Percentiles rank a stretch among this genome's conserved stretches.
Evolutionary conservation across 2,797 vertebrate species (phyloP).

Genomic region (Paedocypris micromegethes): DNA sequence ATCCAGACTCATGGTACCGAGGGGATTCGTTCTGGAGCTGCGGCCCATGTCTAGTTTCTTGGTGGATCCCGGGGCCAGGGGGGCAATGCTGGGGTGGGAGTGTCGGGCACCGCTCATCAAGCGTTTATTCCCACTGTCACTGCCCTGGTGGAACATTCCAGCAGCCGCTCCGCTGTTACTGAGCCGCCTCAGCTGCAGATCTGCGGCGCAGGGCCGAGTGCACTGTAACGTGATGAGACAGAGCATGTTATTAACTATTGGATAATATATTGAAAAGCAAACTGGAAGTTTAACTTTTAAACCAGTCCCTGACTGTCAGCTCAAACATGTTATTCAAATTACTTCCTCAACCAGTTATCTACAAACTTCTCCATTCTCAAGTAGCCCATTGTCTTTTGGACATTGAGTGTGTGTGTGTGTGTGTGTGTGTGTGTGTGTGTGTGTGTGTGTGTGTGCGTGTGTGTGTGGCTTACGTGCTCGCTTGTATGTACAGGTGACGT

Average conservation of each 20-base stretch:
- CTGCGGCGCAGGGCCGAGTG: constrained; percentile 24
- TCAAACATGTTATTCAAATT: too few species aligned
- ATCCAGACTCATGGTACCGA: constrained; percentile 75
- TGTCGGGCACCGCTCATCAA: constrained; percentile 66
- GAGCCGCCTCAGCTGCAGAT: constrained; percentile 52
- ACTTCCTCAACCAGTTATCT: too few species aligned
- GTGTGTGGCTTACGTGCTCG: constrained; percentile 5
- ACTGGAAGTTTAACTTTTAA: neutral
- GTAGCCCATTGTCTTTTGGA: too few species aligned
- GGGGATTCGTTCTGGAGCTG: constrained; percentile 67
- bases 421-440: too few species aligned
- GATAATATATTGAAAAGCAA: neutral
- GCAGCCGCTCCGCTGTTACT: constrained; percentile 50
- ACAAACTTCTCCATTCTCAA: too few species aligned
- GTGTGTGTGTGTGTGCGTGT: neutral
- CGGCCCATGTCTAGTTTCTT: constrained; percentile 78
- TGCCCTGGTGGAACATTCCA: constrained; percentile 75
- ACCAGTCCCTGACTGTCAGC: neutral
- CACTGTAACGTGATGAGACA: constrained; percentile 10
- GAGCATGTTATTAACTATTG: too few species aligned
- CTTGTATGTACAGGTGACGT: constrained; percentile 4
- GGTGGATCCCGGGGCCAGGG: constrained; percentile 63
- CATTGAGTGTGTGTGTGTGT: too few species aligned
- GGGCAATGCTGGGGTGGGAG: constrained; percentile 68
- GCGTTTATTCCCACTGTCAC: constrained; percentile 62